phyloP scores from a whole-genome alignment of 2,797 vertebrate species.

The Zenarchopterus dispar region DNA sequence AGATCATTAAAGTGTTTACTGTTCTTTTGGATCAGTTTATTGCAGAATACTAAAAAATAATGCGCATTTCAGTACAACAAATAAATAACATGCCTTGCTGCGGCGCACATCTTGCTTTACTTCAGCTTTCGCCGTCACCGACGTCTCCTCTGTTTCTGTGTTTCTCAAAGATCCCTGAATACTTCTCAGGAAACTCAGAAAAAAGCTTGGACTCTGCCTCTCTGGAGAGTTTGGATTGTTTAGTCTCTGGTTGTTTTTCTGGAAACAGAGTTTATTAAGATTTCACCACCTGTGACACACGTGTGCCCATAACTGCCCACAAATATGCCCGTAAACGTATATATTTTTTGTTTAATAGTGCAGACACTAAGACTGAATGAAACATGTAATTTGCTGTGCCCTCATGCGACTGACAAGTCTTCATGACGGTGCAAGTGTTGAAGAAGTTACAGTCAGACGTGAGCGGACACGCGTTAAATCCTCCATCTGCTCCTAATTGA shows the following conservation, averaged over 20 bases:
- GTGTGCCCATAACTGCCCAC: neutral
- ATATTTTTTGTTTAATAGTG: neutral
- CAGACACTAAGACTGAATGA: neutral
- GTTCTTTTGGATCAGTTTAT: slow-evolving; percentile 9
- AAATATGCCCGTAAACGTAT: slow-evolving; percentile 17
- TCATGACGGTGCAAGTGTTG: neutral
- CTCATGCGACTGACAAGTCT: neutral
- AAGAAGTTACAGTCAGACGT: neutral
- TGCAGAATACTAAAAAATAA: too few species aligned
- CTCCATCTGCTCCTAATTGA: neutral
- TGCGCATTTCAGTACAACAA: too few species aligned
- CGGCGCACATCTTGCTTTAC: too few species aligned
- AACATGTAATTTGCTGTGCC: neutral
- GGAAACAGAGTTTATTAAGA: slow-evolving; percentile 20
- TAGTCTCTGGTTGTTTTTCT: slow-evolving; percentile 39
- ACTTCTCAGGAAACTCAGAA: too few species aligned
- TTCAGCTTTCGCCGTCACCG: neutral
- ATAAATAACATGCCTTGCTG: too few species aligned
- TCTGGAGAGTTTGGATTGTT: slow-evolving; percentile 26
- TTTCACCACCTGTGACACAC: slow-evolving; percentile 39
- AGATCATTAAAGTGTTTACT: neutral
- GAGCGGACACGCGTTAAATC: neutral
- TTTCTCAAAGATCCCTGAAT: too few species aligned
- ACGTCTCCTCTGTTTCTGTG: neutral
- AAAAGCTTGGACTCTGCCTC: neutral